These are phyloP conservation scores for Drepana arcuata DNA, from an alignment of 1,140 invertebrate species.

Conservation along the genomic window DNA sequence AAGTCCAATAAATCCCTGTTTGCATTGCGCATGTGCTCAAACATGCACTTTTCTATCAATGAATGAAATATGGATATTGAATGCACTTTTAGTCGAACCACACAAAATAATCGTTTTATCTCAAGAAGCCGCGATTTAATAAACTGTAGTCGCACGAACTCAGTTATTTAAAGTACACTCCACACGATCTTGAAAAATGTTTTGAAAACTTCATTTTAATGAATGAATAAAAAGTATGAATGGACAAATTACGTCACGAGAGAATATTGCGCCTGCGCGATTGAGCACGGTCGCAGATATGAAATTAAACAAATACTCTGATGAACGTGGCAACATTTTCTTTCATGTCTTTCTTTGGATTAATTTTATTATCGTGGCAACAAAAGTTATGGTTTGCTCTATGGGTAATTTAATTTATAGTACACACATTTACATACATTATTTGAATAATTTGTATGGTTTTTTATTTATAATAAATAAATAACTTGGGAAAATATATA, in stretches of 20 bases:
- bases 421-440: no score
- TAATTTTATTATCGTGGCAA: no score
- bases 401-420: no score
- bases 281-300: no score
- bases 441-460: no score
- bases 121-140: not conserved
- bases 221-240: slow-evolving; percentile 70
- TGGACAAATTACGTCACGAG: slow-evolving; percentile 69
- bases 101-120: slow-evolving; percentile 4
- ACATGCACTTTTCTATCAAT: slow-evolving; percentile 45
- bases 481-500: no score
- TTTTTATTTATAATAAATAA: no score
- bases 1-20: slow-evolving; percentile 29
- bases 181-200: slow-evolving; percentile 45
- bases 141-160: slow-evolving; percentile 8
- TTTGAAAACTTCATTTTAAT: slow-evolving; percentile 39
- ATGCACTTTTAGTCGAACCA: slow-evolving; percentile 22
- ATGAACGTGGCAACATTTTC: no score
- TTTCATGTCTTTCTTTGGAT: no score
- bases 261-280: slow-evolving; percentile 63
- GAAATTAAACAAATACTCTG: no score
- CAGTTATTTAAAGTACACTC: slow-evolving; percentile 20
- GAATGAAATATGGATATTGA: no score
- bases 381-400: no score
- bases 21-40: slow-evolving; percentile 61